Evolutionary conservation across 2,113 vertebrate species (phyloP), one percentile per base, ranked within the genome.

Genomic region (Eupsittula cactorum): DNA sequence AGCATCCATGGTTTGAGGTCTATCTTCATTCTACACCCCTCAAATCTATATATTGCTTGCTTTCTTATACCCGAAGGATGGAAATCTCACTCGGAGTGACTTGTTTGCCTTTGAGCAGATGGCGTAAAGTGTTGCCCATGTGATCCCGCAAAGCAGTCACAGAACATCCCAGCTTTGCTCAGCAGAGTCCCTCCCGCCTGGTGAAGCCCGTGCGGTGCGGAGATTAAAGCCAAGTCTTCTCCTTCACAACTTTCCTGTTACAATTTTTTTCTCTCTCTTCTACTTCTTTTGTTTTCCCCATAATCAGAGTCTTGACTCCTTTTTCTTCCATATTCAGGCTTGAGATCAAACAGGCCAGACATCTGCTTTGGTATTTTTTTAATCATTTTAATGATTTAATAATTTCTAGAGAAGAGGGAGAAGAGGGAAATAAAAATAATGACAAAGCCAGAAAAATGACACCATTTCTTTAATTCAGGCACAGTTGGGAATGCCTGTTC

Each of bases 221-320:
- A 98, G 97, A 98, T 98, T 97, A 98, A 98, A 98, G 98, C 75
- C 70, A 95, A 86, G 94, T 95, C 96, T 96, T 76, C 94, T 95
- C 94, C 97, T 97, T 96, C 94, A 59, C 70, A 60, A 96, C 93
- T 98, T 91, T 80, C 97, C 89, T 95, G 91, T 95, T 92, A 86
- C 78, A 59, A 13, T 77, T 92, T 95, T 96, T 96, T 52, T 80
- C 37, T 16, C 52, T 83, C 88, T 92, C 92, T 94, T 94, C 89
- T 95, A 44, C 71, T 70, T 74, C 79, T 90, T 77, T 86, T 85
- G 31, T 85, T 74, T 46, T 33, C 33, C 57, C 97, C 95, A 92
- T 95, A 98, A 97, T 98, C 97, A 97, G 96, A 94, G 91, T 87
- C 97, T 96, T 78, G 13, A 97, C 87, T 96, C 71, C 92, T 97